Evolutionary conservation across 2,113 vertebrate species (phyloP).

Genomic region (Leiothrix lutea): DNA sequence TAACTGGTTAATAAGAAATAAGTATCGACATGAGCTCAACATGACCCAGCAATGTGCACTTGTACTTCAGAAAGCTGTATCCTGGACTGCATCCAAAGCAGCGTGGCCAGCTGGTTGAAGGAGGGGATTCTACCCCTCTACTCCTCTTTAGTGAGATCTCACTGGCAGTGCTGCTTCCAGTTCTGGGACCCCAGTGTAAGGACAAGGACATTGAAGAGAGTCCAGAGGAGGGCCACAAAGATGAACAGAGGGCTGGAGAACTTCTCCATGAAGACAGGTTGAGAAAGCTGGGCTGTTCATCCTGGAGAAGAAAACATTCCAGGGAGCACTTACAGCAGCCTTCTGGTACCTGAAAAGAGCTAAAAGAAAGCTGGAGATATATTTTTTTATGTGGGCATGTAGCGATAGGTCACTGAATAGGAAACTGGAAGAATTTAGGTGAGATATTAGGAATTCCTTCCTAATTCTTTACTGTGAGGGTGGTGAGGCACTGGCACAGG

Average conservation of each 20-base stretch:
- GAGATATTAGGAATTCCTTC: not conserved
- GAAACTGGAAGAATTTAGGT: not conserved
- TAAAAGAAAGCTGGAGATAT: not conserved
- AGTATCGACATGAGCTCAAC: not conserved
- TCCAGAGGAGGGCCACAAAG: accelerated
- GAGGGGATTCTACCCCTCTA: not conserved
- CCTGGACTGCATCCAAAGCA: not conserved
- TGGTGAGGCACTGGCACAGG: not conserved
- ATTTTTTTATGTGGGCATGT: not conserved
- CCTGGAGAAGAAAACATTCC: not conserved
- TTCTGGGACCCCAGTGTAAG: not conserved
- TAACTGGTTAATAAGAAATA: not conserved
- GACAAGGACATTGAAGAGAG: not conserved
- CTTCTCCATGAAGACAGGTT: not conserved
- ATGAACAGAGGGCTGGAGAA: not conserved
- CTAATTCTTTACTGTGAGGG: not conserved
- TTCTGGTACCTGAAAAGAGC: not conserved
- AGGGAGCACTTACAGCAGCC: not conserved
- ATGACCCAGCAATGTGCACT: not conserved
- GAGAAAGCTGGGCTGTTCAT: not conserved
- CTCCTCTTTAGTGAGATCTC: not conserved
- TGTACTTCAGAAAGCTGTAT: not conserved
- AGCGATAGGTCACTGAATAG: too few relatives aligned
- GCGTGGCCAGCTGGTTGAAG: not conserved
- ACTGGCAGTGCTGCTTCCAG: not conserved